Base-by-base conservation (phyloP, 2,113 vertebrate species). In the Pseudorasbora parva region DNA sequence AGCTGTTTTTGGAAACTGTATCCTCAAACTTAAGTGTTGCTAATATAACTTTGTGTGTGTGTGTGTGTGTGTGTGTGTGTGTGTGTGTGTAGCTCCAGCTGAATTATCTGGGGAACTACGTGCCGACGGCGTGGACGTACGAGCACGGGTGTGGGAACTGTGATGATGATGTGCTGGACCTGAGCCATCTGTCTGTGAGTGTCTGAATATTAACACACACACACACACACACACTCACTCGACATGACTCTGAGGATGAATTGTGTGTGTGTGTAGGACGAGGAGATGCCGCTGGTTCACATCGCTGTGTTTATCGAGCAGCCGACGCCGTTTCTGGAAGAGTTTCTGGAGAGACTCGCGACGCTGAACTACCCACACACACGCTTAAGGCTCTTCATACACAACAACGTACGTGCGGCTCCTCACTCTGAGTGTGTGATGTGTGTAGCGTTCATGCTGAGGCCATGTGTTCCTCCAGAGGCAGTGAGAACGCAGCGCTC, bases 91-190 rank as follows among this genome's bases (percentile, higher is more conserved):
- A 96, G 95, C 89, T 96, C 8, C 94, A 95, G 82, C 87, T 96
- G 81, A 95, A 95, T 84, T 96, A 96, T 82, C 86, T 95, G 83
- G 94, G 94, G 3, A 96, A 96, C 83, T 96, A 96, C 1, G 92
- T 96, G 41, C 95, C 95, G 3, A 95, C 93, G 0, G 91, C 92
- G 33, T 96, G 95, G 95, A 95, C 94, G 0, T 93, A 95, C 0
- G 93, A 95, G 51, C 86, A 88, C 3, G 95, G 95, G 41, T 96
- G 95, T 72, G 94, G 93, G 1, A 88, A 92, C 86, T 96, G 95
- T 56, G 88, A 91, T 8, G 87, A 77, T 5, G 89, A 92, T 71
- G 85, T 89, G 60, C 88, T 93, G 74, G 87, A 91, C 82, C 88
- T 94, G 37, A 88, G 86, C 7, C 86, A 87, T 51, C 45, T 91